phyloP scores from a whole-genome alignment of 2,888 invertebrate genomes.

The Gerris lacustris region DNA sequence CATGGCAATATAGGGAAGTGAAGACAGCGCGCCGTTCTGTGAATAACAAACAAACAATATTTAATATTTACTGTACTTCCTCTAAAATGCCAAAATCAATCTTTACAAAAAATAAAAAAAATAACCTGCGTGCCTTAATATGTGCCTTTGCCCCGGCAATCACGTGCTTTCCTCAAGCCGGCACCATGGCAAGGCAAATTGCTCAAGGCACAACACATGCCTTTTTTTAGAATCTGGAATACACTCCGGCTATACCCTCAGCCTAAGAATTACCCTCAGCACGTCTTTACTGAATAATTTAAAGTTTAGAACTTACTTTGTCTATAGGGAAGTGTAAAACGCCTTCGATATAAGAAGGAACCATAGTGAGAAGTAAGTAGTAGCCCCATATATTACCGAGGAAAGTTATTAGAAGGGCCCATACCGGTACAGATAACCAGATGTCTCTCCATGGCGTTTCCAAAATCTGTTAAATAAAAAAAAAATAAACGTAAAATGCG shows the following conservation, averaged over 20 bases:
- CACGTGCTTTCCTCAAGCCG: no score
- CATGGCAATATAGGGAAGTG: slow-evolving; percentile 60
- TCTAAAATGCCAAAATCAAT: no score
- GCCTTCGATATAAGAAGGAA: slow-evolving; percentile 9
- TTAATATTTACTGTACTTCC: no score
- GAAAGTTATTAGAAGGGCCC: slow-evolving; percentile 13
- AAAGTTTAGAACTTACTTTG: not conserved
- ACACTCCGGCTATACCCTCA: no score
- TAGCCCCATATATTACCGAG: slow-evolving; percentile 12
- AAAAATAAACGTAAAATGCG: not conserved
- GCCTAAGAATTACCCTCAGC: no score
- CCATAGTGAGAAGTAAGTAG: slow-evolving; percentile 4
- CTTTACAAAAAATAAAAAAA: no score
- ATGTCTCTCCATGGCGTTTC: slow-evolving; percentile 13
- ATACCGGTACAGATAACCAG: slow-evolving; percentile 11
- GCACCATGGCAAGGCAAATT: no score
- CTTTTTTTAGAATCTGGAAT: no score
- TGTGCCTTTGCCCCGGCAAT: no score
- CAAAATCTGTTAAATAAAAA: not conserved
- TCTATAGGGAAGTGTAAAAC: slow-evolving; percentile 8
- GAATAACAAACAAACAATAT: slow-evolving; percentile 20
- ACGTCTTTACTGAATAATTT: not conserved
- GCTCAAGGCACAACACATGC: no score
- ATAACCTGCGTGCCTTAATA: no score
- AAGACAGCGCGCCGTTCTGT: slow-evolving; percentile 54